Base-by-base conservation (phyloP, 2,888 invertebrate species). In the Heliconius aoede region DNA sequence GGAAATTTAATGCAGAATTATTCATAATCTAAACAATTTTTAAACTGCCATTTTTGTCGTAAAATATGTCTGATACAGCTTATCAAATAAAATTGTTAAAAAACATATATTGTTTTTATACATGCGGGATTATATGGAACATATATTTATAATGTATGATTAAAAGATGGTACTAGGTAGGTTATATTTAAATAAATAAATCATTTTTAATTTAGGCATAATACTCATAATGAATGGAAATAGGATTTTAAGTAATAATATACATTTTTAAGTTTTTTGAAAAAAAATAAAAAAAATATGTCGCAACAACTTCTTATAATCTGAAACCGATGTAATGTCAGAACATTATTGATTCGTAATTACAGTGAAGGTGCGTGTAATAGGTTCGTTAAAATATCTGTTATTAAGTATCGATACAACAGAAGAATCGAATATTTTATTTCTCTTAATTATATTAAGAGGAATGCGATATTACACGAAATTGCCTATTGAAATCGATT, bases 311-410 rank as follows among this genome's bases (percentile, higher is more conserved):
- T 13, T 36, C n/a, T 51, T 69, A 69, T 30, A 68, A 69, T 55
- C 69, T 55, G 69, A 72, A 61, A 36, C 18, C 13, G 26, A 72
- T 36, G 7, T 61, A 72, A 72, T 72, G 60, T 36, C 60, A 40
- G 71, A 60, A 36, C 60, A n/a, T 58, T 72, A 60, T 60, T 61
- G 72, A 61, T 36, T 61, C 72, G 72, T 72, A 72, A 72, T 72
- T 72, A 60, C 13, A 40, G 60, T 61, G 26, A 36, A 72, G 55
- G 69, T 51, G 69, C 69, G 69, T 15, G 51, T 69, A 69, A 55
- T 55, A 55, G 30, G 69, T 55, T 30, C 69, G 69, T 69, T 69
- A 69, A 69, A 55, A 55, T 55, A 55, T 69, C 28, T 55, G 69
- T 69, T 28, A 55, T 69, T 69, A 69, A 15, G 11, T 69, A 55